phyloP scores from a whole-genome alignment of 2,113 vertebrate genomes.

The Callospermophilus lateralis region DNA sequence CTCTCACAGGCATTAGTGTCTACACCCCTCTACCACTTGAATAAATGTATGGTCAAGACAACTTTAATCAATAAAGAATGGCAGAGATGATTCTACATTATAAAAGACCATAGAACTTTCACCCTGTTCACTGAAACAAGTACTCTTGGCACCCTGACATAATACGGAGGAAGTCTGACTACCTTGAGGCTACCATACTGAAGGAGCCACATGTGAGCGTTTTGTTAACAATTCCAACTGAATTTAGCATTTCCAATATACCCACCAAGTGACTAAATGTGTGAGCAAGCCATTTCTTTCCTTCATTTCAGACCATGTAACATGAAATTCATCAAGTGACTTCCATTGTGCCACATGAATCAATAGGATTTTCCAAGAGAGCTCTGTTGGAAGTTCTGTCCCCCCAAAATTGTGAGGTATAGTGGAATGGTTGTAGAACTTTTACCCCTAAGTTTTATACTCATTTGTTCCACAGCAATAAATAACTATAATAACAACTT shows the following conservation, averaged over 20 bases:
- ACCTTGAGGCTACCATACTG: no score
- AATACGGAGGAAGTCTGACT: not conserved
- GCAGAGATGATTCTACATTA: not conserved
- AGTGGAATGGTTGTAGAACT: not conserved
- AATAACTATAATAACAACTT: not conserved
- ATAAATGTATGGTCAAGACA: not conserved
- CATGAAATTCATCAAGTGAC: not conserved
- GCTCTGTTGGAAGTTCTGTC: not conserved
- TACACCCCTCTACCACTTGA: not conserved
- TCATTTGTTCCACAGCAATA: not conserved
- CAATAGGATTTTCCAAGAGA: not conserved
- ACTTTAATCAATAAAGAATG: not conserved
- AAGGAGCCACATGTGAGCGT: not conserved
- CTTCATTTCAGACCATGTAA: not conserved
- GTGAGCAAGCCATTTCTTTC: not conserved
- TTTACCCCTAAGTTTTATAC: not conserved
- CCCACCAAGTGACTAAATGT: not conserved
- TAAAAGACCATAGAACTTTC: not conserved
- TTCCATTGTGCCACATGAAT: not conserved
- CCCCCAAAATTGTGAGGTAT: not conserved
- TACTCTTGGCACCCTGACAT: not conserved
- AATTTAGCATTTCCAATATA: not conserved
- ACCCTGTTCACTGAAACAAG: not conserved
- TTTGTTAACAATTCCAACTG: not conserved
- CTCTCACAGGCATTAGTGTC: not conserved